Evolutionary conservation across 2,888 invertebrate genomes (phyloP), one percentile per base, ranked within the genome.

Genomic region (Mimachlamys varia): DNA sequence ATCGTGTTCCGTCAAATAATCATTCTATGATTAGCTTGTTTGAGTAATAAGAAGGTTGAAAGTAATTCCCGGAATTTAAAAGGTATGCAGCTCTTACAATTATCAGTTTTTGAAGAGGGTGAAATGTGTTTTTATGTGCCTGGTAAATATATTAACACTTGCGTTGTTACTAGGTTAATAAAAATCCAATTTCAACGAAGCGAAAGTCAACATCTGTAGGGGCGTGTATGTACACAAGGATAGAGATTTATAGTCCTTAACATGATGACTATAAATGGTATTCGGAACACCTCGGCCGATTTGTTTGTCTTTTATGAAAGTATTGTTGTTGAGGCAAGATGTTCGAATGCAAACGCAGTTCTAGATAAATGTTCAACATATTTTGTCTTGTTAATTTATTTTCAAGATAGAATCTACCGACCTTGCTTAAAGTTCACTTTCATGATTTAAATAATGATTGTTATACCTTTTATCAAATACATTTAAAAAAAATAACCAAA

Each of bases 181-280:
- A 76, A 76, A 76, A 27, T 76, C 76, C 76, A 76, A 76, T 76
- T 76, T 76, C 33, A 76, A 33, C 76, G 76, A 76, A 76, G 76
- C 76, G 33, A 76, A 76, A 0, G 76, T 76, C 76, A 76, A 76
- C 76, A 76, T 76, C 27, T 76, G 76, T 76, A 76, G 33, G 19
- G 10, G 33, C 27, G 0, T 10, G 5, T 33, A 5, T 33, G 27
- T 33, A 33, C 33, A 33, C 5, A 7, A 76, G 33, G 12, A 13
- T 27, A 15, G 33, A 27, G 76, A 76, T 76, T 76, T 76, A 76
- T 33, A 2, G 22, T 22, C 33, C 13, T 13, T 33, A 0, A 76
- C 76, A 33, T 3, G 12, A 4, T 58, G 3, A 55, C 13, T 55
- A 17, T 55, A 55, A 19, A 55, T 55, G 55, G 10, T 55, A 19